Percentiles rank a stretch among this genome's conserved stretches.
Conservation (phyloP, 1,140 invertebrate species). For the Trypoxylus dichotomus region DNA sequence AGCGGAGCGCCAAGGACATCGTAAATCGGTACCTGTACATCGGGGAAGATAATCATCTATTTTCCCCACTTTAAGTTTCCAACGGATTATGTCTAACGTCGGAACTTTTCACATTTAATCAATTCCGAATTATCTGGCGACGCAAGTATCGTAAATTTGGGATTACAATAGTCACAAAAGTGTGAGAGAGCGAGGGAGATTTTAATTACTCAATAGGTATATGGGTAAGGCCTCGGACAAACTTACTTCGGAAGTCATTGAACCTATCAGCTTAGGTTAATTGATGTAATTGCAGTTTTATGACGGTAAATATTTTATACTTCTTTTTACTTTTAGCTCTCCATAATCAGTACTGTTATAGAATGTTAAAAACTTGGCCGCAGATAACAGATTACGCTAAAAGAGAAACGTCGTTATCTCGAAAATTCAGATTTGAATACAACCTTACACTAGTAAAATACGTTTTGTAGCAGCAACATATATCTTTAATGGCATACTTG, state of each 20-base stretch:
- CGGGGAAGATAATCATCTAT: conserved; percentile 36
- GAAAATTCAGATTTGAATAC: too few species aligned
- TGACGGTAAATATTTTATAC: background rate
- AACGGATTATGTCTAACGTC: conserved; percentile 13
- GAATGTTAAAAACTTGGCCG: too few species aligned
- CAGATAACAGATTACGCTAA: too few species aligned
- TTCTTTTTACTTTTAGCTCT: too few species aligned
- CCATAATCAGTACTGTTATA: too few species aligned
- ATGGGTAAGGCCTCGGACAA: background rate
- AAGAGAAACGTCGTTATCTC: too few species aligned
- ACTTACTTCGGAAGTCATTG: background rate
- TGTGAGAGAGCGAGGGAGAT: background rate
- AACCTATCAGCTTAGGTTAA: background rate
- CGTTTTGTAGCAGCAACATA: too few species aligned
- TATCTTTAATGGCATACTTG: too few species aligned
- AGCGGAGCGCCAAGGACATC: conserved; percentile 30
- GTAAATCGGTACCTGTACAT: conserved; percentile 40
- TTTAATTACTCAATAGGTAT: background rate
- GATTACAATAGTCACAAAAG: conserved; percentile 2
- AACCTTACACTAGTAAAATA: too few species aligned
- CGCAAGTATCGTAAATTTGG: conserved; percentile 4
- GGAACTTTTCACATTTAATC: conserved; percentile 28
- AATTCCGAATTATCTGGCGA: conserved; percentile 24
- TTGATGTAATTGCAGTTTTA: background rate
- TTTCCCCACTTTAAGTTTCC: conserved; percentile 29